phyloP scores from a whole-genome alignment of 2,113 vertebrate species.

The Anarhynchus alexandrinus region DNA sequence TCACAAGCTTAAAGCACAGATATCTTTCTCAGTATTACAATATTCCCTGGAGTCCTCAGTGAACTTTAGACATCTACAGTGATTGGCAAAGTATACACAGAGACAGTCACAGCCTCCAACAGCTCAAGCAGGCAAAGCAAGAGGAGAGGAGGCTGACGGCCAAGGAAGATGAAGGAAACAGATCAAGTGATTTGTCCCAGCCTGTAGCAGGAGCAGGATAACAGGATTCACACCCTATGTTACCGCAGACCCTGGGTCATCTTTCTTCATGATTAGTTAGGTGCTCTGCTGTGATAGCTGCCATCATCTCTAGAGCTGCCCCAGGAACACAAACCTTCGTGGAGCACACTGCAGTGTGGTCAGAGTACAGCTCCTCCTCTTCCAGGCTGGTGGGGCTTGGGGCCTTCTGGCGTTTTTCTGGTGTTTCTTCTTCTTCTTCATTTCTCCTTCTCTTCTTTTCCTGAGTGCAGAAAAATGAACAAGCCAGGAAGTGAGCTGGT shows the following conservation, averaged over 20 bases:
- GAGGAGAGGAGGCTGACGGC: background rate
- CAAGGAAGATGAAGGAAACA: background rate
- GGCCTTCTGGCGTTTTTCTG: slow-evolving; percentile 75
- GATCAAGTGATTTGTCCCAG: background rate
- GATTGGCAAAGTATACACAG: background rate
- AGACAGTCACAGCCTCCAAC: background rate
- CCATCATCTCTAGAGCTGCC: background rate
- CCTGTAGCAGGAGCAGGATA: background rate
- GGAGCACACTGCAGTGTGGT: slow-evolving; percentile 75
- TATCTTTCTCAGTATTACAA: background rate
- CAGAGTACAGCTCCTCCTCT: slow-evolving; percentile 62
- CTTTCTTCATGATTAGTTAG: background rate
- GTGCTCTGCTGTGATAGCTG: background rate
- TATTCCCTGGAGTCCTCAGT: background rate
- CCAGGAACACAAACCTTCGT: slow-evolving; percentile 73
- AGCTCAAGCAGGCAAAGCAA: background rate
- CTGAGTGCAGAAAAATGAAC: slow-evolving; percentile 31
- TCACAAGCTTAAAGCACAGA: background rate
- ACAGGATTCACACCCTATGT: background rate
- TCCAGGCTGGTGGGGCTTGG: slow-evolving; percentile 68
- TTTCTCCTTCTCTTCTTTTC: slow-evolving; percentile 76
- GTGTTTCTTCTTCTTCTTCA: slow-evolving; percentile 71
- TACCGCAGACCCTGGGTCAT: background rate
- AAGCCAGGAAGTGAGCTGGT: background rate
- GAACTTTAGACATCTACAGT: background rate